Conservation (phyloP, 1,140 invertebrate species). For the Magallana ariakensis region DNA sequence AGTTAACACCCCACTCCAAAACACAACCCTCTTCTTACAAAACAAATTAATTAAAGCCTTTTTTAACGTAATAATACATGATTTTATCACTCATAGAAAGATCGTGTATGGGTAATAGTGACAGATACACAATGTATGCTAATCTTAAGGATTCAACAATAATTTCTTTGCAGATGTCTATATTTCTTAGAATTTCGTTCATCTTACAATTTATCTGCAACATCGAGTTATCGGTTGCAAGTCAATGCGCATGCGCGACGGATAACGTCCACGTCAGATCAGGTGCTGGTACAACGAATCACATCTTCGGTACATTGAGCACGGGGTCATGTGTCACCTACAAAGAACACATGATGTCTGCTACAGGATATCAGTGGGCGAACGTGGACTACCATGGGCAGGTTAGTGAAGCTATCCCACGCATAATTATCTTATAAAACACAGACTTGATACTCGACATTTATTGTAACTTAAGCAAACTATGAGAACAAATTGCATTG, state of each 20-base stretch:
- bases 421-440: no score
- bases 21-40: no score
- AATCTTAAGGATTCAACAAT: no score
- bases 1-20: no score
- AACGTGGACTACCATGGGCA: slow-evolving; percentile 55
- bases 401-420: slow-evolving; percentile 34
- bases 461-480: no score
- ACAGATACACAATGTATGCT: no score
- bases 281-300: slow-evolving; percentile 51
- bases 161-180: not conserved
- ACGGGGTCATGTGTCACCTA: slow-evolving; percentile 47
- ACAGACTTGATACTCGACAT: no score
- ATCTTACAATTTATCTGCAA: not conserved
- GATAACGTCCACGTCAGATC: slow-evolving; percentile 54
- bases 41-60: no score
- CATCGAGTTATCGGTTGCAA: not conserved
- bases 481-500: no score
- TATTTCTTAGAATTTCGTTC: not conserved
- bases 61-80: no score
- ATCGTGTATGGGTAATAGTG: no score
- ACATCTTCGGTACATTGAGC: slow-evolving; percentile 44
- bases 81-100: no score
- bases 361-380: slow-evolving; percentile 48
- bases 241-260: slow-evolving; percentile 61
- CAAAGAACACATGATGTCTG: slow-evolving; percentile 41